Evolutionary conservation across 2,888 invertebrate species (phyloP), one percentile per base, ranked within the genome.

Genomic region (Tipula confusa): DNA sequence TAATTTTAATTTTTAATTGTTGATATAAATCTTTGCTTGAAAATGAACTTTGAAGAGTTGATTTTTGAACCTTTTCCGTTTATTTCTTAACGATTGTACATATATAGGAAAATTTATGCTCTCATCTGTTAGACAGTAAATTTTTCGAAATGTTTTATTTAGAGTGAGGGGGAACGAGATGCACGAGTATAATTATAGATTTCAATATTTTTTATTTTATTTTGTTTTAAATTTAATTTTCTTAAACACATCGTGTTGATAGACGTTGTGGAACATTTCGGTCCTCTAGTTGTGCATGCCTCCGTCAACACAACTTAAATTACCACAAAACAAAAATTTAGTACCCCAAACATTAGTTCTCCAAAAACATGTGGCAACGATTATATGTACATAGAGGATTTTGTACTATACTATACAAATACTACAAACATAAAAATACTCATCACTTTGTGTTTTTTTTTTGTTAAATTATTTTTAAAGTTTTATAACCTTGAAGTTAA

Each of bases 31-130:
- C 64, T 24, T 64, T 9, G 64, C 64, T 64, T 24, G 24, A 64
- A 64, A 64, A 64, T 64, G 64, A 64, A 64, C 64, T 64, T 64
- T 64, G 64, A 64, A 64, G 64, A 64, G 64, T 64, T 64, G 64
- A 64, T 24, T 64, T 64, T 64, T 64, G 64, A 64, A 64, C 64
- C 64, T 64, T 64, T 64, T 24, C 9, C 3, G 9, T 24, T 64
- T 64, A 9, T 64, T 48, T 48, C 3, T 31, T n/a, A n/a, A n/a
- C n/a, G n/a, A n/a, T n/a, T 43, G 15, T n/a, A n/a, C 15, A 3
- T 43, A 43, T 43, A n/a, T 13, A 43, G n/a, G 43, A 43, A 43
- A 43, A 43, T 64, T 64, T 24, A 24, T 64, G 64, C 64, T 64
- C 64, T 64, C 64, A 64, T 64, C 64, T 64, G 64, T 11, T 64